Evolutionary conservation across 2,797 vertebrate genomes (phyloP), one percentile per base, ranked within the genome.

Genomic region (Cichlasoma orientale): DNA sequence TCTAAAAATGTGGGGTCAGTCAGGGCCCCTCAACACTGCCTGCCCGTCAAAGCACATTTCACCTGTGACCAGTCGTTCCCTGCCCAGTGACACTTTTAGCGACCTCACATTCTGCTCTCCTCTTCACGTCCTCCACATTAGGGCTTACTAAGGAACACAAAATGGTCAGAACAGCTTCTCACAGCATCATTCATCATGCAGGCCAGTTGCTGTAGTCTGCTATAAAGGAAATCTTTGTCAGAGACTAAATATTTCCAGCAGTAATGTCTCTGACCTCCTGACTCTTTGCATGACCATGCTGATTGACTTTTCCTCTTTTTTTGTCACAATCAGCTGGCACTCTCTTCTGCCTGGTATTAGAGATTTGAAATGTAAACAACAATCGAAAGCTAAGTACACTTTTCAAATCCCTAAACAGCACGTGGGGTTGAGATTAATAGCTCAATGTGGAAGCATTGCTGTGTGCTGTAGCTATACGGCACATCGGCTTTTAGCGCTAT

Each of bases 31-130:
- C 53, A 23, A 31, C 80, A 72, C 57, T n/a, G 72, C 53, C 70
- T 79, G 85, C 71, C 84, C 88, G 88, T 90, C 82, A 86, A 50
- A 93, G 82, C 88, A 71, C 72, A 41, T 7, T 82, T 95, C 93
- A 94, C 92, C 94, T 93, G 92, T 93, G 90, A 84, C 88, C 85
- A 79, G 16, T 84, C 77, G 75, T 90, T 85, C 88, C 88, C 83
- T 68, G 83, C 72, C 27, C 73, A 56, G 66, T 86, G 87, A 75
- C 84, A 63, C 80, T 83, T 87, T 76, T 68, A 71, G 73, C 52
- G 70, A 90, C 82, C 79, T 83, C 82, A n/a, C 84, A 81, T 84
- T 85, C 90, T 85, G 74, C 80, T 41, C 85, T 87, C 86, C 74
- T 87, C 75, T 70, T 63, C 38, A 12, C 74, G 82, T 77, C 69